Percentiles rank a stretch among this genome's conserved stretches.
Evolutionary conservation across 2,113 vertebrate species (phyloP).

Genomic region (Brienomyrus brachyistius): DNA sequence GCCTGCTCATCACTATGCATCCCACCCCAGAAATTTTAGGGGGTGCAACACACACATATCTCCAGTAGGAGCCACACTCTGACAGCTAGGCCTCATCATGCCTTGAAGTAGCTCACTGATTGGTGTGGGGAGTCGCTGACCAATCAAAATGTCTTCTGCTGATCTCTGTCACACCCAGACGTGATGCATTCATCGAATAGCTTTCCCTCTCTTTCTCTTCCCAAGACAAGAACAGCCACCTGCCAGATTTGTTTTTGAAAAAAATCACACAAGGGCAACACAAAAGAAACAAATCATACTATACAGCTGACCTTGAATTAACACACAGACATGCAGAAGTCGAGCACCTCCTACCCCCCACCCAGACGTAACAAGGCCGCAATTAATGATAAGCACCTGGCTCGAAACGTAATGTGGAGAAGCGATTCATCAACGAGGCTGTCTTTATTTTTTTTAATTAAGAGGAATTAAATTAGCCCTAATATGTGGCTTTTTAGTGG

Average conservation of each 20-base stretch:
- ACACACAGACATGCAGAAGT: not conserved
- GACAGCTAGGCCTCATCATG: not conserved
- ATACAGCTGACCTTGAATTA: not conserved
- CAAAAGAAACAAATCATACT: not conserved
- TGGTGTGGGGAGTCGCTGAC: not conserved
- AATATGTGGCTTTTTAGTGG: constrained; percentile 15
- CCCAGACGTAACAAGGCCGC: not conserved
- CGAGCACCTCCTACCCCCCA: not conserved
- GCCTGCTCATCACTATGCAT: not conserved
- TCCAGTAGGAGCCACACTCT: not conserved
- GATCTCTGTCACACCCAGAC: not conserved
- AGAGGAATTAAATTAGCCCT: constrained; percentile 19
- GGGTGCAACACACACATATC: not conserved
- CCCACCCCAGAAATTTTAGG: not conserved
- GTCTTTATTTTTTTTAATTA: constrained; percentile 22
- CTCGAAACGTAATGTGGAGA: not conserved
- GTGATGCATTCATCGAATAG: not conserved
- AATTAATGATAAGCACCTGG: constrained; percentile 16
- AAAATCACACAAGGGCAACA: not conserved
- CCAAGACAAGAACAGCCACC: not conserved
- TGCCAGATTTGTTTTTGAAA: not conserved
- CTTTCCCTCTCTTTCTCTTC: not conserved
- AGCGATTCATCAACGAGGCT: constrained; percentile 13
- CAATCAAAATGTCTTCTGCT: not conserved
- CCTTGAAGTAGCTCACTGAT: not conserved